A percentile compares a stretch with the other conserved stretches of the same genome.
Conservation (phyloP, 2,797 vertebrate genomes). For the Tenualosa thibaudeaui region DNA sequence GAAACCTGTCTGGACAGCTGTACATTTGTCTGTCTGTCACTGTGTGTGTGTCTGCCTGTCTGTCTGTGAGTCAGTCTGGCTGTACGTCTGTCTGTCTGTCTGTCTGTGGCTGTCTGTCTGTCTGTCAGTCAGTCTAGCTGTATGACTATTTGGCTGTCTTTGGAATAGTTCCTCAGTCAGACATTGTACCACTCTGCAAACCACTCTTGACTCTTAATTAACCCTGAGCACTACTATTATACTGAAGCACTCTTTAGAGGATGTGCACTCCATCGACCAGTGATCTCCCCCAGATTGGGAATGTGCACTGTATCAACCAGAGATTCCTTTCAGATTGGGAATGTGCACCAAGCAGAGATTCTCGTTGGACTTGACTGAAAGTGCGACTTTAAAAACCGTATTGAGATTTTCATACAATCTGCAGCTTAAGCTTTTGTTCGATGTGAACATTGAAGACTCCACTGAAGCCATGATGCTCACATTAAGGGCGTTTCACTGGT, state of each 20-base stretch:
- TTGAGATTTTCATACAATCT: not conserved
- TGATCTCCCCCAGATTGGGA: not conserved
- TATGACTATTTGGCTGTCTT: not conserved
- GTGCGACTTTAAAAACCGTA: not conserved
- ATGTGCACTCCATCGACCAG: not conserved
- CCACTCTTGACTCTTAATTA: not conserved
- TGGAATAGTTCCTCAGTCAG: not conserved
- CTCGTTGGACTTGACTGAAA: not conserved
- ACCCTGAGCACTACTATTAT: not conserved
- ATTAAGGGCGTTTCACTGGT: not conserved
- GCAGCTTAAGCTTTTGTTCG: not conserved
- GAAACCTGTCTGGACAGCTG: not conserved
- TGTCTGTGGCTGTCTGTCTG: not conserved
- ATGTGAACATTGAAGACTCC: not conserved
- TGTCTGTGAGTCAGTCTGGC: no score
- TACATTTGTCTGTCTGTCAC: not conserved
- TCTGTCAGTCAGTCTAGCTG: not conserved
- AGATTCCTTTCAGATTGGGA: not conserved
- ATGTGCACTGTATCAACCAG: not conserved
- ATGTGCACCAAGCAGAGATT: no score
- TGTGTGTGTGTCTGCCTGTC: not conserved
- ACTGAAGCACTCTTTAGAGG: not conserved
- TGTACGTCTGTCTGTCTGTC: not conserved
- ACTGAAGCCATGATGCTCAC: not conserved
- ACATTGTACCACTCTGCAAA: not conserved